Conservation (phyloP, 2,113 vertebrate genomes). For the cat (Felis catus) region DNA sequence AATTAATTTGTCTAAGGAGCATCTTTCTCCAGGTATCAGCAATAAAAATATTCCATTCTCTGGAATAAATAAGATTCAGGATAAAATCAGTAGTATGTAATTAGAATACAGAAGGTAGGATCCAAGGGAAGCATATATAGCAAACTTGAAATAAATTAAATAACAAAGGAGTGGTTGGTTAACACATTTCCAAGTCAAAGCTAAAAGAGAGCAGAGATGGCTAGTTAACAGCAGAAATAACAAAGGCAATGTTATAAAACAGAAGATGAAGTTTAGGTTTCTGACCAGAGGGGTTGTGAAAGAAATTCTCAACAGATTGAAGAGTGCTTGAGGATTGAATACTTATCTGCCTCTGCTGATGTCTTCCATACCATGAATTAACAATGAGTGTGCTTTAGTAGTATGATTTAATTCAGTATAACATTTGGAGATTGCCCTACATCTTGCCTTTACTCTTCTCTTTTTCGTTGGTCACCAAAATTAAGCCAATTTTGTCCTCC, state of each 20-base stretch:
- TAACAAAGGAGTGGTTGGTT: neutral
- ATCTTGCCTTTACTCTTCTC: neutral
- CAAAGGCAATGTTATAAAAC: neutral
- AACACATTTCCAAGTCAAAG: neutral
- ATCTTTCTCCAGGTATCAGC: neutral
- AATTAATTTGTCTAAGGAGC: neutral
- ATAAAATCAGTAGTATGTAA: neutral
- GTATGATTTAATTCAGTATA: neutral
- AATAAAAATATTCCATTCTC: neutral
- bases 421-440: neutral
- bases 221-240: neutral
- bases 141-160: neutral
- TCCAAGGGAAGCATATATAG: neutral
- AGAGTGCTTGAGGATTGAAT: neutral
- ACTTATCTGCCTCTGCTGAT: neutral
- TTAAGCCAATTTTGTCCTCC: neutral
- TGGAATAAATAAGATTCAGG: neutral
- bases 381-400: neutral
- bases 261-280: neutral
- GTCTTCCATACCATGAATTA: neutral
- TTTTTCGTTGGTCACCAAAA: neutral
- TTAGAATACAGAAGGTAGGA: neutral
- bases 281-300: neutral
- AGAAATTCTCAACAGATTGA: neutral
- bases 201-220: neutral